Evolutionary conservation across 1,140 invertebrate genomes (phyloP).

Genomic region (Macrosteles quadrilineatus): DNA sequence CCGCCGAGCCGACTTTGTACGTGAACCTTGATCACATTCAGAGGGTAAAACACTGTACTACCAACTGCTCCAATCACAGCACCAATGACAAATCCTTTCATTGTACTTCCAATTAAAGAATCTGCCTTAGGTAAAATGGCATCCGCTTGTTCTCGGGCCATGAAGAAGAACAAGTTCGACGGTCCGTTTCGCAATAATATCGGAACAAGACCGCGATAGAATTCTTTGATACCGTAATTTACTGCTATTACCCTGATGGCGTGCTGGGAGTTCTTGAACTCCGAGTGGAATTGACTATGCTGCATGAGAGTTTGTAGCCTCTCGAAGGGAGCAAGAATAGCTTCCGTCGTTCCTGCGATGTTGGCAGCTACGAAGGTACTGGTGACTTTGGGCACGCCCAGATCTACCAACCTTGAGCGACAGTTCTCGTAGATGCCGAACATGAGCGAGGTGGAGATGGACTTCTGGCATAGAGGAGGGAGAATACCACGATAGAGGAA

Average conservation of each 20-base stretch:
- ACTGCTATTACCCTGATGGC: slow-evolving; percentile 68
- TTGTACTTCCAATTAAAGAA: slow-evolving; percentile 32
- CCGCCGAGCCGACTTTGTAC: slow-evolving; percentile 94
- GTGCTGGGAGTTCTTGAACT: slow-evolving; percentile 88
- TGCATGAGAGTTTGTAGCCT: slow-evolving; percentile 92
- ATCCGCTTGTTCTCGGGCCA: slow-evolving; percentile 74
- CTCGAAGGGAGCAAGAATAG: slow-evolving; percentile 91
- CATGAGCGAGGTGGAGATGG: slow-evolving; percentile 92
- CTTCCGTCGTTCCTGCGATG: slow-evolving; percentile 76
- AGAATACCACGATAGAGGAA: slow-evolving; percentile 91
- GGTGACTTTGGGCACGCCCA: slow-evolving; percentile 58
- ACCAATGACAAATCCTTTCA: slow-evolving; percentile 83
- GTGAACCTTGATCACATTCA: slow-evolving; percentile 96
- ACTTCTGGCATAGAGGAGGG: slow-evolving; percentile 93
- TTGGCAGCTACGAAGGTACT: slow-evolving; percentile 72
- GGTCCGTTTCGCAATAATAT: slow-evolving; percentile 90
- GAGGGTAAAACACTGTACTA: slow-evolving; percentile 93
- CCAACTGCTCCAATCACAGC: slow-evolving; percentile 92
- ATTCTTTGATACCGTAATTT: slow-evolving; percentile 70
- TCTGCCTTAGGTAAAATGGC: slow-evolving; percentile 55
- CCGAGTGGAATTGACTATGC: slow-evolving; percentile 78
- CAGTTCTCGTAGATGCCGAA: slow-evolving; percentile 93
- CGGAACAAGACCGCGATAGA: slow-evolving; percentile 79
- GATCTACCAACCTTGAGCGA: slow-evolving; percentile 61
- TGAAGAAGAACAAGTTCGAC: slow-evolving; percentile 93